These are phyloP conservation scores for Xyrauchen texanus DNA, from an alignment of 2,113 vertebrate species.

Conservation along the genomic window DNA sequence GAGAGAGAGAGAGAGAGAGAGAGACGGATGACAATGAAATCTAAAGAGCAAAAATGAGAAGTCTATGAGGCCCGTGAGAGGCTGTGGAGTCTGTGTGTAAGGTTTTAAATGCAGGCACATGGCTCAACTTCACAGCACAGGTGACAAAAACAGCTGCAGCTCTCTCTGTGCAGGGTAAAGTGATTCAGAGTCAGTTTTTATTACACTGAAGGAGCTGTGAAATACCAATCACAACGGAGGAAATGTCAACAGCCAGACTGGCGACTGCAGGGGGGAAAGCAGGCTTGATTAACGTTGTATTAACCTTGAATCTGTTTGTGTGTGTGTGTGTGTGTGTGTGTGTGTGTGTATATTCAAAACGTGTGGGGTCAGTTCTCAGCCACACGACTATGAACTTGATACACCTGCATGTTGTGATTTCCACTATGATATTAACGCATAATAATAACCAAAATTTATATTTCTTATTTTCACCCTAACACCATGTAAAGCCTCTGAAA, in stretches of 20 bases:
- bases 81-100: too few species aligned
- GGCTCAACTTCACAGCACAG: background rate
- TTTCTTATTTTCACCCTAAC: too few species aligned
- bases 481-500: too few species aligned
- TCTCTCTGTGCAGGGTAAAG: background rate
- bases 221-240: constrained; percentile 21
- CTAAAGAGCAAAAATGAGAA: background rate
- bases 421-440: too few species aligned
- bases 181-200: constrained; percentile 1
- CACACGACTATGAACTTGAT: too few species aligned
- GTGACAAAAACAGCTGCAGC: background rate
- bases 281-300: background rate
- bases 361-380: too few species aligned
- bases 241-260: constrained; percentile 36
- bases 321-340: background rate
- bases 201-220: constrained; percentile 1
- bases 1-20: background rate
- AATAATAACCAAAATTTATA: too few species aligned
- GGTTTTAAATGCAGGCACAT: background rate
- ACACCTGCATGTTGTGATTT: too few species aligned
- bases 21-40: background rate
- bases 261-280: background rate
- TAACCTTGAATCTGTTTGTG: constrained; percentile 25
- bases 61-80: too few species aligned
- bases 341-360: background rate